phyloP scores from a whole-genome alignment of 2,113 vertebrate genomes.

The Eurypyga helias region DNA sequence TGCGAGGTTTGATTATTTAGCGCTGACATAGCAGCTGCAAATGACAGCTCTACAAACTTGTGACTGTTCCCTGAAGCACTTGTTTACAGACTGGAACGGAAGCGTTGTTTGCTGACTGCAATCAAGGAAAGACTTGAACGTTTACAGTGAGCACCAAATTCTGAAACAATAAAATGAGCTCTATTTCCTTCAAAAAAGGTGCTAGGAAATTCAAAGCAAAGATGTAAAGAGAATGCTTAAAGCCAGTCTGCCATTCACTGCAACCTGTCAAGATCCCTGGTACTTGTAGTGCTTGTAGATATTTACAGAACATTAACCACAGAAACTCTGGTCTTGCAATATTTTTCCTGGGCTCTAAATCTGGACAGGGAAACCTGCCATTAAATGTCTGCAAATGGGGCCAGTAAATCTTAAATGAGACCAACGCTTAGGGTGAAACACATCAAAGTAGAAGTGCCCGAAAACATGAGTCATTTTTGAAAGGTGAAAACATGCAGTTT shows the following conservation, averaged over 20 bases:
- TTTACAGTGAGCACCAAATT: background rate
- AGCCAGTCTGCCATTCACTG: background rate
- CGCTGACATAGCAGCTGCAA: background rate
- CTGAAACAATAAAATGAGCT: background rate
- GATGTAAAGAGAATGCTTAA: background rate
- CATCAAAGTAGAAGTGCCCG: background rate
- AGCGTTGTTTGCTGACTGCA: background rate
- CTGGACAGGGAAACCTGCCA: background rate
- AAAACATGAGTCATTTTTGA: background rate
- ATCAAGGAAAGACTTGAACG: background rate
- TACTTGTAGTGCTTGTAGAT: background rate
- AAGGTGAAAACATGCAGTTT: background rate
- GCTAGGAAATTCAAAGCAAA: background rate
- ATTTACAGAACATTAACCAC: constrained; percentile 18
- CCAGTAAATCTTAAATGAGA: background rate
- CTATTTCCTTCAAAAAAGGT: background rate
- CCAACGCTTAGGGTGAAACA: background rate
- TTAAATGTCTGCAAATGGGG: background rate
- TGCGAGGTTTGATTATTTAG: constrained; percentile 1
- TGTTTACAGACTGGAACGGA: background rate
- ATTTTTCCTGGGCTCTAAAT: background rate
- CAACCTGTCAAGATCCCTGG: background rate
- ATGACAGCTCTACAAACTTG: constrained; percentile 29
- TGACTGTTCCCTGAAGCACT: background rate
- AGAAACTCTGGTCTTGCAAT: background rate